Base-by-base conservation (phyloP, 2,113 vertebrate species). In the Rhodinocichla rosea region DNA sequence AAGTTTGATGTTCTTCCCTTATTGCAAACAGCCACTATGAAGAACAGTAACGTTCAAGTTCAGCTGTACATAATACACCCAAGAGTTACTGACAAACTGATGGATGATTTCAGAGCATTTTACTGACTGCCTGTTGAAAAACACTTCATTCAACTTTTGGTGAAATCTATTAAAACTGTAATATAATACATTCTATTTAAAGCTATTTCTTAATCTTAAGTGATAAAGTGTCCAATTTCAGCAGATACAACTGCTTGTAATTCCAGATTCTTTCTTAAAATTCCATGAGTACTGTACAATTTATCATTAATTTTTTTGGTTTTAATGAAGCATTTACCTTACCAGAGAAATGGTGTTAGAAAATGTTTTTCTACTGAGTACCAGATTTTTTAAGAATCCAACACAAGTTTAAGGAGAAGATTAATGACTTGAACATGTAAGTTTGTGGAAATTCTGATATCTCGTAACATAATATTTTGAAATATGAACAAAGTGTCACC, bases 401-500 rank as follows among this genome's bases (percentile, higher is more conserved):
- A 16, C 30, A 19, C 2, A 55, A 74, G 11, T 69, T 53, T 76
- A 55, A 89, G 52, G 52, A 70, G 65, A 59, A 83, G 14, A 49
- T 37, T 24, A 70, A 74, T 22, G 15, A 84, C 20, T 76, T 68
- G 39, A 77, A 56, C 44, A 71, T 50, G 65, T 75, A 76, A 96
- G 27, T 90, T 78, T 96, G 74, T 76, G 13, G 50, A 39, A 81
- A 95, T 68, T 75, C 81, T 86, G 78, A 7, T 94, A 96, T 59
- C 35, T 62, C 40, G 8, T 26, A 67, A 37, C 21, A 62, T 28
- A 4, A 1, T 17, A 42, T 64, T 92, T 74, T 84, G 35, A 35
- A 83, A 81, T 24, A 74, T 3, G 6, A 77, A 80, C 21, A 8
- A 80, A 83, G 8, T 32, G 45, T 33, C 22, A 3, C 37, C 13